Conservation (phyloP, 2,888 invertebrate species). For the Drosophila cognata region DNA sequence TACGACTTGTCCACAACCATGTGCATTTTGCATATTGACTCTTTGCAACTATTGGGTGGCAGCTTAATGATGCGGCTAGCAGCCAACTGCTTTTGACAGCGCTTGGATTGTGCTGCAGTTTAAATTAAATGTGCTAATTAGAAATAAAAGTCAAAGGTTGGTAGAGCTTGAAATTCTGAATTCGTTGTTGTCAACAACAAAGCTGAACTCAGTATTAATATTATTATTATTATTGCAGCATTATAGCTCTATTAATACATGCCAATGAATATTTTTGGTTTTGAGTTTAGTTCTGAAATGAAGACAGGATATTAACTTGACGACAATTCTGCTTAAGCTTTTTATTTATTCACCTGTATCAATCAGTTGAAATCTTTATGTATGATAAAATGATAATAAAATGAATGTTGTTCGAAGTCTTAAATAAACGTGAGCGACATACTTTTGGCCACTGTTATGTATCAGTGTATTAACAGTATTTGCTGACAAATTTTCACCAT, state of each 20-base stretch:
- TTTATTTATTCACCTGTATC: not conserved
- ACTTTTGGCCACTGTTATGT: not conserved
- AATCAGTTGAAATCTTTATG: not conserved
- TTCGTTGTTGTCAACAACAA: not conserved
- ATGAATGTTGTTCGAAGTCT: not conserved
- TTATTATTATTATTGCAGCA: not conserved
- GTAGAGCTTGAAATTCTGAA: not conserved
- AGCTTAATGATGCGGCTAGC: slow-evolving; percentile 12
- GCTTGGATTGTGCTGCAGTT: slow-evolving; percentile 9
- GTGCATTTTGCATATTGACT: not conserved
- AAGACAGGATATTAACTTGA: slow-evolving; percentile 5
- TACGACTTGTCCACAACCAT: slow-evolving; percentile 16
- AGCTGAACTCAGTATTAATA: not conserved
- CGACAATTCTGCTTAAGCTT: not conserved
- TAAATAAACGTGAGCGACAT: not conserved
- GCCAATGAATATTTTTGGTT: not conserved
- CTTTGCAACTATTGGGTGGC: slow-evolving; percentile 7
- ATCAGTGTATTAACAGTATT: not conserved
- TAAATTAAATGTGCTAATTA: not conserved
- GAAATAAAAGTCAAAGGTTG: not conserved
- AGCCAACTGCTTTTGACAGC: slow-evolving; percentile 20
- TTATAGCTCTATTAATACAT: not conserved
- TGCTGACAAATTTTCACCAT: not conserved
- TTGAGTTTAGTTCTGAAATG: slow-evolving; percentile 10
- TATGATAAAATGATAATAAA: not conserved